Conservation (phyloP, 2,888 invertebrate species). For the Syrphus vitripennis region DNA sequence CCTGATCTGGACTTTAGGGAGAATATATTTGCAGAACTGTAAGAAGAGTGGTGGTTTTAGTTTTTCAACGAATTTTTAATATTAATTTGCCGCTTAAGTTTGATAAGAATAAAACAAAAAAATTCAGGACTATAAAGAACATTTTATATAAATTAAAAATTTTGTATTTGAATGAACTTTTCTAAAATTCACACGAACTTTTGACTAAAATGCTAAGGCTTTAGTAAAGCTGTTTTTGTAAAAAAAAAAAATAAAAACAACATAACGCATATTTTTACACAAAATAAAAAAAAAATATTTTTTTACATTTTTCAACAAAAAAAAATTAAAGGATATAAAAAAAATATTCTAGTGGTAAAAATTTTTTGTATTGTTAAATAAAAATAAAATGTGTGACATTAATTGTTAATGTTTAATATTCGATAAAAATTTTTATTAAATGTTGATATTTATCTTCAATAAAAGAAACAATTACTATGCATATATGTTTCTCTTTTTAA, state of each 20-base stretch:
- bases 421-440: not conserved
- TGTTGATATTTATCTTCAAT: not conserved
- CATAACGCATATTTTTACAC: conserved; percentile 33
- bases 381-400: not conserved
- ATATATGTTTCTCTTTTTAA: not conserved
- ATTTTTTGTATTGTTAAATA: conserved; percentile 5
- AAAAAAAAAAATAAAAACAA: conserved; percentile 6
- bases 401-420: not conserved
- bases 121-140: not conserved
- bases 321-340: too few species aligned
- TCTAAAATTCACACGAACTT: not conserved
- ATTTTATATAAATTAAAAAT: not conserved
- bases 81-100: conserved; percentile 34
- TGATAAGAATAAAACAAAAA: not conserved
- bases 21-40: conserved; percentile 80
- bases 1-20: conserved; percentile 80
- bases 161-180: not conserved
- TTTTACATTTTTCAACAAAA: conserved; percentile 57
- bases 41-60: conserved; percentile 73
- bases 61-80: conserved; percentile 39
- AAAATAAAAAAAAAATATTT: conserved; percentile 47
- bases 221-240: not conserved
- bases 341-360: not conserved
- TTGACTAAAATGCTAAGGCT: not conserved
- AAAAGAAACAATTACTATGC: not conserved